These are phyloP conservation scores for Rhopalosiphum padi DNA, from an alignment of 1,140 invertebrate species.

Conservation along the genomic window DNA sequence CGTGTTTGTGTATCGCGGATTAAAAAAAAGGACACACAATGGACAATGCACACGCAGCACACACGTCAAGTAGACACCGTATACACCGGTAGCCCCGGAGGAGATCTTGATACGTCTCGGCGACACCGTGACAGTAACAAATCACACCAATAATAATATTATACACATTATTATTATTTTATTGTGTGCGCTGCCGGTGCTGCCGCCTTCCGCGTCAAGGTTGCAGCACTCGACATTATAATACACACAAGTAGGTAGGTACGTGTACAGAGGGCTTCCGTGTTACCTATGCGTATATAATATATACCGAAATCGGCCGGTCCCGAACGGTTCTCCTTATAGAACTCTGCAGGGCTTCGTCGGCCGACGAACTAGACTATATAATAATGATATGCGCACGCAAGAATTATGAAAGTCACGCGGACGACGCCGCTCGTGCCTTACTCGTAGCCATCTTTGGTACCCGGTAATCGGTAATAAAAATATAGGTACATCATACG, in stretches of 20 bases:
- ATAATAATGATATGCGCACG: too few relatives aligned
- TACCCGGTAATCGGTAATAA: too few relatives aligned
- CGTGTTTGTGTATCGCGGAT: background rate
- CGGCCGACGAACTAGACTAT: too few relatives aligned
- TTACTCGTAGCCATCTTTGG: too few relatives aligned
- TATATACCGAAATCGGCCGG: background rate
- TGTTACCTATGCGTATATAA: background rate
- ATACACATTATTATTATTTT: background rate
- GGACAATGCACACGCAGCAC: background rate
- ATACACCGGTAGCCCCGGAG: constrained; percentile 46
- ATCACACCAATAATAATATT: constrained; percentile 20
- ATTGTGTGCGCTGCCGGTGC: background rate
- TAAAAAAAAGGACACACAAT: constrained; percentile 25
- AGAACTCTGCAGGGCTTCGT: background rate
- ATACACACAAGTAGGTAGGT: background rate
- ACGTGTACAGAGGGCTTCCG: background rate
- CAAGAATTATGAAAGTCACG: background rate
- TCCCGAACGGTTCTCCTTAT: background rate
- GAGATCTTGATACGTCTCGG: constrained; percentile 41
- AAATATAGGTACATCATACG: accelerated
- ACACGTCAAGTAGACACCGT: background rate
- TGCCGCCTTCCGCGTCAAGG: background rate
- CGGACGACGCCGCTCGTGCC: too few relatives aligned
- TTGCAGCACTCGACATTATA: background rate
- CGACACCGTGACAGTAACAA: constrained; percentile 52